Evolutionary conservation across 1,140 invertebrate genomes (phyloP).

Genomic region (Lasaia peninsularis): DNA sequence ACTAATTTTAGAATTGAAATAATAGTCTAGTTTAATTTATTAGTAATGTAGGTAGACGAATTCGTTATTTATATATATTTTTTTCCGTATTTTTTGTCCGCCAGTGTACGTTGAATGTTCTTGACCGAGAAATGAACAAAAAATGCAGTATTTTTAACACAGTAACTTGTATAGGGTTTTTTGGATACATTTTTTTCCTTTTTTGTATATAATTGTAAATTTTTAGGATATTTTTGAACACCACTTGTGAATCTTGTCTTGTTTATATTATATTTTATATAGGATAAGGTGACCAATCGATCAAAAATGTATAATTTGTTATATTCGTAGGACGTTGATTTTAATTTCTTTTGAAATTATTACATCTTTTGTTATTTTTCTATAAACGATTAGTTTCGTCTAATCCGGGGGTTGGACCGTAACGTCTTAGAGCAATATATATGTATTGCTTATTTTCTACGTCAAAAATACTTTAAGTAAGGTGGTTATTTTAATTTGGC

Average conservation of each 20-base stretch:
- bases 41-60: no score
- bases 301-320: constrained; percentile 29
- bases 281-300: constrained; percentile 22
- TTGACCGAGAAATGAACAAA: constrained; percentile 36
- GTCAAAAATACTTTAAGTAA: no score
- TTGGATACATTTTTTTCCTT: constrained; percentile 61
- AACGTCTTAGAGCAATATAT: no score
- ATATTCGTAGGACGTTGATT: constrained; percentile 3
- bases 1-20: no score
- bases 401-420: not conserved
- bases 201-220: constrained; percentile 74
- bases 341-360: constrained; percentile 9
- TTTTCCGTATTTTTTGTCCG: not conserved
- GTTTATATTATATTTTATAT: constrained; percentile 46
- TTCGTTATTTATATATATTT: not conserved
- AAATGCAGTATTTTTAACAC: constrained; percentile 59
- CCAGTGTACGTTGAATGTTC: constrained; percentile 9
- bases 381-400: not conserved
- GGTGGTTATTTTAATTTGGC: no score
- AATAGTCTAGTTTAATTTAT: no score
- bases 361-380: constrained; percentile 4
- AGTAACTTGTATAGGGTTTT: constrained; percentile 55
- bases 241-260: constrained; percentile 59
- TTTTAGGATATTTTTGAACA: constrained; percentile 54
- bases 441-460: no score